Conservation (phyloP, 1,140 invertebrate species). For the Drosophila melanogaster region Release_6_plus_ISO1_MT NT_037436.4:19564501-19565000, state of each 20-base stretch:
- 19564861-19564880: slow-evolving; percentile 49
- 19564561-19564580: slow-evolving; percentile 77
- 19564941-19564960: slow-evolving; percentile 61
- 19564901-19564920: slow-evolving; percentile 38
- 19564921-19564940: slow-evolving; percentile 49
- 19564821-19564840: slow-evolving; percentile 13
- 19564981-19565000: slow-evolving; percentile 10
- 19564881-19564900: slow-evolving; percentile 18
- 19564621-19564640: slow-evolving; percentile 67
- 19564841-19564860: slow-evolving; percentile 6
- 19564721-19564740: slow-evolving; percentile 50
- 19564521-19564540: slow-evolving; percentile 31
- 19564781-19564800: slow-evolving; percentile 68
- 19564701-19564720: slow-evolving; percentile 79
- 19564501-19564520: slow-evolving; percentile 83
- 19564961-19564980: slow-evolving; percentile 3
- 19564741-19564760: slow-evolving; percentile 67
- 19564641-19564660: slow-evolving; percentile 16
- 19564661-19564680: slow-evolving; percentile 1
- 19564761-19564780: slow-evolving; percentile 69
- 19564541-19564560: slow-evolving; percentile 45
- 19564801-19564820: slow-evolving; percentile 73
- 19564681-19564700: slow-evolving; percentile 77
- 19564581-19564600: slow-evolving; percentile 79
- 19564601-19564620: slow-evolving; percentile 75